Evolutionary conservation across 1,140 invertebrate genomes (phyloP), one percentile per base, ranked within the genome.

Genomic region (Hycleus phaleratus): DNA sequence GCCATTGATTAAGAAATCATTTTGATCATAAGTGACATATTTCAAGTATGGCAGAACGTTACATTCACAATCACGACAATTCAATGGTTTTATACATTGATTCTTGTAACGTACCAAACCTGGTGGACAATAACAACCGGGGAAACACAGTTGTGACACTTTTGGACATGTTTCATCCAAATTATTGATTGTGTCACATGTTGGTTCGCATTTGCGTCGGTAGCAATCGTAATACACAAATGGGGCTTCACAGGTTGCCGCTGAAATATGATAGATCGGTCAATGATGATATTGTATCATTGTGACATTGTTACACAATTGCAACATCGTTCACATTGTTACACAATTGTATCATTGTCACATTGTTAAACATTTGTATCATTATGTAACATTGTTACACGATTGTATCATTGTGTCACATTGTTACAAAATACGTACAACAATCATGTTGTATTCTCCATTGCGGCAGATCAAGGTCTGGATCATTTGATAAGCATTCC

Each of bases 81-180:
- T 82, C 0, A 78, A 74, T 0, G 88, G 84, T 46, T 79, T 75
- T 1, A 92, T 77, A 64, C 90, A 92, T 4, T 74, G 71, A 5
- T 87, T 79, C 5, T 80, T 84, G 64, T 84, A 81, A 1, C 86
- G 76, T 0, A 92, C 84, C 18, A 80, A 79, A 45, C 88, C 89
- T 44, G 86, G 82, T 1, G 89, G 88, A 68, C 90, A 92, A 72
- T 89, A 92, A 72, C 90, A 93, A 38, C 90, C 90, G 1, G 87
- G 79, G 69, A 88, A 87, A 69, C 90, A 92, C 9, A 81, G 76
- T 8, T 82, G 81, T 0, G 80, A 75, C 42, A 82, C 75, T 24
- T 74, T 61, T 0, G 85, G 81, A 65, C 88, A 90, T 0, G 77
- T 64, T 5, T 55, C 47, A 45, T 82, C 74, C 0, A 79, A 68